Evolutionary conservation across 2,797 vertebrate species (phyloP).

Genomic region (Lepus townsendii): DNA sequence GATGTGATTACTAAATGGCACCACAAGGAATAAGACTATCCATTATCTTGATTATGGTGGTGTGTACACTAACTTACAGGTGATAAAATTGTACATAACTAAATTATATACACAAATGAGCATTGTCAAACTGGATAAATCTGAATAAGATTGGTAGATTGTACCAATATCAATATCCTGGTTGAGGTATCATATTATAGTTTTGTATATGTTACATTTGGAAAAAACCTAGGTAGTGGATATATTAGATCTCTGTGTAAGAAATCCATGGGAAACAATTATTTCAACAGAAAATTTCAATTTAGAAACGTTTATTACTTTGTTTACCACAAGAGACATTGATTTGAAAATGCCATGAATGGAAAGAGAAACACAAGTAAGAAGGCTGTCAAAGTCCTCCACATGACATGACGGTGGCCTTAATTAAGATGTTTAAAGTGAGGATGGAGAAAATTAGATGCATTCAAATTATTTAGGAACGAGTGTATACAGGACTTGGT

Average conservation of each 20-base stretch:
- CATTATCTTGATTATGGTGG: background rate
- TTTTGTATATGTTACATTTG: background rate
- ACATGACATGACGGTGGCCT: background rate
- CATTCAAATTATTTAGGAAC: background rate
- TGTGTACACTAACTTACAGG: background rate
- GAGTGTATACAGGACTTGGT: background rate
- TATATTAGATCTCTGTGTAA: background rate
- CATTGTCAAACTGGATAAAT: background rate
- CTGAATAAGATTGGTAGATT: background rate
- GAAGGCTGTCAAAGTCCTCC: background rate
- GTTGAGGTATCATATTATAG: background rate
- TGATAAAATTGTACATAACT: background rate
- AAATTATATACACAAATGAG: background rate
- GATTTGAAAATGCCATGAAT: background rate
- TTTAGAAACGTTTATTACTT: background rate
- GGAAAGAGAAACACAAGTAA: background rate
- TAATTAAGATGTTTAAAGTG: background rate
- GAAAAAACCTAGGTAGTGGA: background rate
- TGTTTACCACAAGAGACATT: background rate
- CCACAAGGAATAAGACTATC: background rate
- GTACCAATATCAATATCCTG: background rate
- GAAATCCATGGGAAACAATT: background rate
- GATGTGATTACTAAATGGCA: background rate
- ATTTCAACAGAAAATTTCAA: background rate
- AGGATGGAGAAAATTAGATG: background rate